Base-by-base conservation (phyloP, 1,140 invertebrate genomes). In the Aporrectodea caliginosa region DNA sequence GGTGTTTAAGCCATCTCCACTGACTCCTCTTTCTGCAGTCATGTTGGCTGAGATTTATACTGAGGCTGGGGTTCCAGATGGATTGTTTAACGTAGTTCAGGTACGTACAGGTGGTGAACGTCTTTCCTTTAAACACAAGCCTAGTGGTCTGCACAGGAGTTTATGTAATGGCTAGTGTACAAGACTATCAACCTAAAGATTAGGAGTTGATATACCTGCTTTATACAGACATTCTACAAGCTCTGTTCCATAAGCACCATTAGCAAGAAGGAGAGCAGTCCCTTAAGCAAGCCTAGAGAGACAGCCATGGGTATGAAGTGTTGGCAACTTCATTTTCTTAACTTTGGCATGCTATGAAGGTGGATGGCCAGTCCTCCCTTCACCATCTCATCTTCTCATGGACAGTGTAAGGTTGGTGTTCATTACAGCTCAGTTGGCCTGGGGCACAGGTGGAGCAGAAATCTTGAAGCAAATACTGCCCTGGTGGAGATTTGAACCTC, bases 61-160 rank as follows among this genome's bases (percentile, higher is more conserved):
- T 33, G 87, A 90, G 77, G 89, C 89, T 68, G 91, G 91, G 6
- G 81, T 91, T 29, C 91, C 90, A 27, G 83, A 87, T 77, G 90
- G 90, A 34, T 87, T 89, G 32, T 91, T 85, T 83, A 91, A 91
- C 85, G 89, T 91, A n/a, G 82, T 91, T 69, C 90, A 91, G 85
- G 90, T 90, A 35, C 69, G 68, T 81, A 14, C 16, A 29, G 32
- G 31, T n/a, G 1, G 22, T 34, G 12, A 1, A 2, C 34, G 72
- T 16, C 14, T 68, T 16, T 68, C n/a, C n/a, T 27, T 30, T 27
- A 71, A 2, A 6, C 32, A 71, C 29, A 2, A 71, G 22, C 16
- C 1, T 16, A 14, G 69, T 2, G 27, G 29, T 71, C 14, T 30
- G 32, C 1, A 22, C 22, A n/a, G 22, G 22, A 69, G 29, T 69